Evolutionary conservation across 37 sponge, comb jelly and placozoan species (phyloP).

Genomic region (Bolinopsis microptera): DNA sequence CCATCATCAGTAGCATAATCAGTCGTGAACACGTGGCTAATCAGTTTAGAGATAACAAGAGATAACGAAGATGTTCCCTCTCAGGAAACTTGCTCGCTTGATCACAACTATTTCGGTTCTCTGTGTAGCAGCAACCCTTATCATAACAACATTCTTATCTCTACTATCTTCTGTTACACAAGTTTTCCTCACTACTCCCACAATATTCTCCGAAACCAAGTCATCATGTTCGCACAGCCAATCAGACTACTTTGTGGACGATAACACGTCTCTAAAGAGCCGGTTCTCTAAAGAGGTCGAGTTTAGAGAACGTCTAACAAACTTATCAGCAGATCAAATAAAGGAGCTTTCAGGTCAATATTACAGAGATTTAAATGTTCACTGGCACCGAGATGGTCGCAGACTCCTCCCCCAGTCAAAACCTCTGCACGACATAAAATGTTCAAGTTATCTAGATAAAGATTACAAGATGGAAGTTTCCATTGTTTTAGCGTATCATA

Average conservation of each 20-base stretch:
- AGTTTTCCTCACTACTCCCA: no score
- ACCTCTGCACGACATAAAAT: not conserved
- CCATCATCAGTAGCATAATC: no score
- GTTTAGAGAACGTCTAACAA: not conserved
- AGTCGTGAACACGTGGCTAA: no score
- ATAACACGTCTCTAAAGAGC: not conserved
- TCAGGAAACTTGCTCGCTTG: not conserved
- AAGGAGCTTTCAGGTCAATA: not conserved
- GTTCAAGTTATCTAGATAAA: not conserved
- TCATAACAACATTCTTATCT: no score
- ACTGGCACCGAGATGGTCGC: not conserved
- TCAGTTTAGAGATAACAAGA: no score
- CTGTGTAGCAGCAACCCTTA: no score
- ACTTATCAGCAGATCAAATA: not conserved
- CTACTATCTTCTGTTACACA: no score
- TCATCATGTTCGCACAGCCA: no score
- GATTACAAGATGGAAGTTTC: not conserved
- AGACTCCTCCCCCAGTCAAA: slow-evolving; percentile 16
- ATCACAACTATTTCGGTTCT: no score
- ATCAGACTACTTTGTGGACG: not conserved
- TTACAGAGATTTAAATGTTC: not conserved
- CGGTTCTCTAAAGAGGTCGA: not conserved
- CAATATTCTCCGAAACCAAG: no score
- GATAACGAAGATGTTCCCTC: not conserved
- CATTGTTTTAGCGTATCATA: not conserved